These are phyloP conservation scores for Gymnorhina tibicen DNA, from an alignment of 2,113 vertebrate genomes.

Conservation along the genomic window DNA sequence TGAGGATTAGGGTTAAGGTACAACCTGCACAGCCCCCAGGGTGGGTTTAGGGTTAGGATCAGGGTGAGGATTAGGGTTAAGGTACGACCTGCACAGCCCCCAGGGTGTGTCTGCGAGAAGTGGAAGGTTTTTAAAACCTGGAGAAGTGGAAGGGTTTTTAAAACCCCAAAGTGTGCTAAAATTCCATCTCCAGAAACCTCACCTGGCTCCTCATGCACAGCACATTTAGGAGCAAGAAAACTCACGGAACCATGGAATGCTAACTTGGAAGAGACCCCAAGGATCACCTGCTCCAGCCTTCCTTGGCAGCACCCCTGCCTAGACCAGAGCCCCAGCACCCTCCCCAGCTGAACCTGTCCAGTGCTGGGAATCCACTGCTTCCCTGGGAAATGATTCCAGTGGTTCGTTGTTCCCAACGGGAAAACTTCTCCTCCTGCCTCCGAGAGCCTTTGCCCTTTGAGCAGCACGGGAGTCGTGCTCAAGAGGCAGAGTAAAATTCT, in stretches of 20 bases:
- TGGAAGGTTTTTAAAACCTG: no score
- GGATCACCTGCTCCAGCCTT: not conserved
- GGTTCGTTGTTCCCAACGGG: fast-evolving
- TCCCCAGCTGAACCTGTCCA: not conserved
- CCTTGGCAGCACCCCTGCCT: not conserved
- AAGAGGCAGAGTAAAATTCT: not conserved
- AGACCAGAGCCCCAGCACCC: not conserved
- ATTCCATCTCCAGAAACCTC: not conserved
- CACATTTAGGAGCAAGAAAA: not conserved
- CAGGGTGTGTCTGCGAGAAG: no score
- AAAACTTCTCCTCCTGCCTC: no score
- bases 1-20: not conserved
- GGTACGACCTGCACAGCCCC: not conserved
- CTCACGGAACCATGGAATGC: not conserved
- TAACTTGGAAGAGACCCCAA: not conserved
- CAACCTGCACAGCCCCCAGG: not conserved
- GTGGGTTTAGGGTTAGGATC: not conserved
- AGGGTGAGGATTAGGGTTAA: not conserved
- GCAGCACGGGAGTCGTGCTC: not conserved
- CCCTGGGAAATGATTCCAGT: not conserved
- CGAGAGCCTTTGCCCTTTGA: not conserved
- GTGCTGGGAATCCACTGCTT: not conserved
- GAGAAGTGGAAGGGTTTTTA: not conserved
- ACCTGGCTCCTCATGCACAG: not conserved
- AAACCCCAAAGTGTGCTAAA: not conserved